Evolutionary conservation across 2,797 vertebrate genomes (phyloP), one percentile per base, ranked within the genome.

Genomic region (Tokudaia muenninki): DNA sequence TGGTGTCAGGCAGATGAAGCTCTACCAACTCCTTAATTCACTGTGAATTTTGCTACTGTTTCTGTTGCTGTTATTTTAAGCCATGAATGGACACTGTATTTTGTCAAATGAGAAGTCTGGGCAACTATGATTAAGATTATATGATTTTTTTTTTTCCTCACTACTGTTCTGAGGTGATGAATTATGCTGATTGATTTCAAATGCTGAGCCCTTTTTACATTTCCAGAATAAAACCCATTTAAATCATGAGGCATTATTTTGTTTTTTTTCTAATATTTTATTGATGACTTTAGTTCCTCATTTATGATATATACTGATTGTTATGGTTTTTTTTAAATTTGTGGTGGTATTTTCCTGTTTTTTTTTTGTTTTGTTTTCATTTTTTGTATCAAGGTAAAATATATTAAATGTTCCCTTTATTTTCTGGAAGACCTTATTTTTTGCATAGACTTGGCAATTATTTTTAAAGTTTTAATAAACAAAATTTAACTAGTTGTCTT

Each of bases 251-350:
- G 3, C 59, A 93, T 86, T 55, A 87, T 61, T 63, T 29, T 79
- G 91, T 57, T 55, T 37, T 67, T 67, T 94, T 94, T 94, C 63
- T 90, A 87, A 77, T 78, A 93, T 74, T 95, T 80, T 77, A 52
- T 72, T 92, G 44, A 95, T 75, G n/a, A 90, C 61, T 83, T 94
- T 91, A 95, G 8, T 31, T 75, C 14, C 19, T 74, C 83, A 61
- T 44, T 94, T 19, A 89, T 57, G 14, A 92, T 3, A 19, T 22
- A 93, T 70, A 61, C 41, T 91, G 55, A 94, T 65, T 91, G 81
- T 87, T 91, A 83, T 4, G 50, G 2, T 13, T 26, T 97, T 87
- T 75, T 14, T 87, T 93, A n/a, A n/a, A 92, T 92, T 83, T 80
- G 19, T 94, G 75, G 55, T 80, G 29, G 3, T 63, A 10, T 82